Percentiles rank a stretch among this genome's conserved stretches.
These are phyloP conservation scores for Eupelmus urozonus DNA, from an alignment of 2,888 invertebrate species.

Conservation along the genomic window DNA sequence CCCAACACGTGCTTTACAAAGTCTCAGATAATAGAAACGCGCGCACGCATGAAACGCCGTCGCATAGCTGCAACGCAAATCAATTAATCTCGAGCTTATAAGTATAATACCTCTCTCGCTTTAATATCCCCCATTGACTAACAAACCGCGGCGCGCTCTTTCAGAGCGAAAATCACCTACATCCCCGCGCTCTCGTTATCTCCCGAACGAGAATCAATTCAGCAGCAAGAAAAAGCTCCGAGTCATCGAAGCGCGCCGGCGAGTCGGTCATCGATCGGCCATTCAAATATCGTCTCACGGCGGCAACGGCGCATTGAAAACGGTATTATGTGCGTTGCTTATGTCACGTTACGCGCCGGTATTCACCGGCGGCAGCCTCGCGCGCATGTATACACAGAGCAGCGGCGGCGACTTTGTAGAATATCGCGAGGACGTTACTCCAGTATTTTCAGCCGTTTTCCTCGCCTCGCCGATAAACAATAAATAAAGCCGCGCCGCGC, in stretches of 20 bases:
- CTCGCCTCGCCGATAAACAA: slow-evolving; percentile 42
- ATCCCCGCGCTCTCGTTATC: no score
- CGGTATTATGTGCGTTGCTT: slow-evolving; percentile 17
- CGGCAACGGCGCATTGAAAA: slow-evolving; percentile 10
- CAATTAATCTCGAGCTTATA: slow-evolving; percentile 27
- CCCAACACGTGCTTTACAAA: background rate
- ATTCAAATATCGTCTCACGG: slow-evolving; percentile 19
- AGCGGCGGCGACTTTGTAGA: slow-evolving; percentile 9
- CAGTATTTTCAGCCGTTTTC: slow-evolving; percentile 24
- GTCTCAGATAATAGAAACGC: background rate
- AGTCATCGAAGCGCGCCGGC: slow-evolving; percentile 16
- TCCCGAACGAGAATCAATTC: no score
- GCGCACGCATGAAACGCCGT: background rate
- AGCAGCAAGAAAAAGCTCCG: slow-evolving; percentile 23
- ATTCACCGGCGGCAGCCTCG: no score
- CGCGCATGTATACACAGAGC: background rate
- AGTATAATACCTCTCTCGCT: slow-evolving; percentile 7
- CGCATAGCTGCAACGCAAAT: slow-evolving; percentile 5
- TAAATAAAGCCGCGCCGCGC: slow-evolving; percentile 38
- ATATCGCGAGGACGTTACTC: slow-evolving; percentile 33
- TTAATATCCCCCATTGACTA: background rate
- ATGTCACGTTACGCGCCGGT: background rate
- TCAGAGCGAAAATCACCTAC: no score
- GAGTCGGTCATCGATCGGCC: slow-evolving; percentile 34
- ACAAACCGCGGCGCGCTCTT: no score